Evolutionary conservation across 2,888 invertebrate genomes (phyloP).

Genomic region (Cabera pusaria): DNA sequence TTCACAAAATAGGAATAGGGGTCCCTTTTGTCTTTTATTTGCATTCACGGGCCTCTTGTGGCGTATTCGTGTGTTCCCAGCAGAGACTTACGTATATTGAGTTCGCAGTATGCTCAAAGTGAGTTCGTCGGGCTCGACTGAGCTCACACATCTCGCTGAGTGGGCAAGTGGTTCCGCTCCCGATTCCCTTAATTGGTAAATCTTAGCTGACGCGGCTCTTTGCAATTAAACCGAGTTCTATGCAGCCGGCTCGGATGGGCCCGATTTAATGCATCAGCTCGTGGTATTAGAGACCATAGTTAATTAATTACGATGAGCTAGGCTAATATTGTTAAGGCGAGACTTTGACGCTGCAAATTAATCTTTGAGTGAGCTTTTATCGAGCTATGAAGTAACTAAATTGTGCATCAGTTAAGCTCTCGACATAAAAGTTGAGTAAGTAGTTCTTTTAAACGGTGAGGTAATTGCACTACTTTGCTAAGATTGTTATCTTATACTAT

Average conservation of each 20-base stretch:
- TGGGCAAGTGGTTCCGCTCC: slow-evolving; percentile 66
- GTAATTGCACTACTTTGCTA: too few species aligned
- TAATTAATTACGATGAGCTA: slow-evolving; percentile 36
- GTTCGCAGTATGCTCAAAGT: slow-evolving; percentile 6
- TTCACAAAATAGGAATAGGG: slow-evolving; percentile 23
- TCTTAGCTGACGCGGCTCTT: slow-evolving; percentile 78
- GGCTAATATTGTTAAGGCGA: slow-evolving; percentile 10
- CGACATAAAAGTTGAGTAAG: too few species aligned
- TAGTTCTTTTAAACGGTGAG: too few species aligned
- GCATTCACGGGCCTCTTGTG: slow-evolving; percentile 24
- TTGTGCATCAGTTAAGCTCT: too few species aligned
- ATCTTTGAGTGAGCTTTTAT: slow-evolving; percentile 7
- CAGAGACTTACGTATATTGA: slow-evolving; percentile 8
- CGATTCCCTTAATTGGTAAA: slow-evolving; percentile 78
- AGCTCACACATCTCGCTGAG: slow-evolving; percentile 53
- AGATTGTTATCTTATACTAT: too few species aligned
- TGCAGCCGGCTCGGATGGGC: slow-evolving; percentile 55
- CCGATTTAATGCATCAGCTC: slow-evolving; percentile 54
- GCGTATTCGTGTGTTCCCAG: slow-evolving; percentile 18
- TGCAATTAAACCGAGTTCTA: slow-evolving; percentile 67
- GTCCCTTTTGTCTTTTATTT: slow-evolving; percentile 32
- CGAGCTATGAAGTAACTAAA: too few species aligned
- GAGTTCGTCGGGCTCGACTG: slow-evolving; percentile 31
- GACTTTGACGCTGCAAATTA: slow-evolving; percentile 10
- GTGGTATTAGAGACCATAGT: slow-evolving; percentile 39